Evolutionary conservation across 2,888 invertebrate genomes (phyloP).

Genomic region (Dendrolimus pini): DNA sequence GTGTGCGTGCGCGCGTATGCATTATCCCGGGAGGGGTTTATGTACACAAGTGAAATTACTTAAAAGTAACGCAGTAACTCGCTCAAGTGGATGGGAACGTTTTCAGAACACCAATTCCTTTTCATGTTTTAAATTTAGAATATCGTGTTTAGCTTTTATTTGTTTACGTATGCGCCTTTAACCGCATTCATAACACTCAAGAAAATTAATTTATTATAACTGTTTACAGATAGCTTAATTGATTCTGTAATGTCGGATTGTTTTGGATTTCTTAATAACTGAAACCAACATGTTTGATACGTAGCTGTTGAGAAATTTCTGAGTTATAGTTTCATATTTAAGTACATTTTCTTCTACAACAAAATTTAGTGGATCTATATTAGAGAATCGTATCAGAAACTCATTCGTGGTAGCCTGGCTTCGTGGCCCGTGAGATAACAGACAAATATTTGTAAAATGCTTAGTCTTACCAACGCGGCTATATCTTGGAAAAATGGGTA

Average conservation of each 20-base stretch:
- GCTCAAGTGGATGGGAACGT: constrained; percentile 65
- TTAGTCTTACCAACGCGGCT: too few species aligned
- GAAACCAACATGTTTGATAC: not conserved
- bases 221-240: not conserved
- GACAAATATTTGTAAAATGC: too few species aligned
- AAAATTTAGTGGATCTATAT: too few species aligned
- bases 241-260: not conserved
- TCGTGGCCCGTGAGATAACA: too few species aligned
- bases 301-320: not conserved
- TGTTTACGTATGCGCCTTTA: not conserved
- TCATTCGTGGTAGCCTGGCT: too few species aligned
- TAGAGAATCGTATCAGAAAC: too few species aligned
- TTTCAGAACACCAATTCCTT: constrained; percentile 46
- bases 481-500: too few species aligned
- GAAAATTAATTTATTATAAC: not conserved
- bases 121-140: constrained; percentile 31
- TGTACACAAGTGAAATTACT: constrained; percentile 69
- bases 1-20: constrained; percentile 6
- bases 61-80: constrained; percentile 45
- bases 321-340: not conserved
- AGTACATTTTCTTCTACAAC: too few species aligned
- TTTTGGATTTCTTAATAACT: not conserved
- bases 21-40: constrained; percentile 57
- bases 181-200: not conserved
- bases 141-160: constrained; percentile 24